Base-by-base conservation (phyloP, 37 sponge, comb jelly and placozoan species). In the Cladorhizidae sp. region DNA sequence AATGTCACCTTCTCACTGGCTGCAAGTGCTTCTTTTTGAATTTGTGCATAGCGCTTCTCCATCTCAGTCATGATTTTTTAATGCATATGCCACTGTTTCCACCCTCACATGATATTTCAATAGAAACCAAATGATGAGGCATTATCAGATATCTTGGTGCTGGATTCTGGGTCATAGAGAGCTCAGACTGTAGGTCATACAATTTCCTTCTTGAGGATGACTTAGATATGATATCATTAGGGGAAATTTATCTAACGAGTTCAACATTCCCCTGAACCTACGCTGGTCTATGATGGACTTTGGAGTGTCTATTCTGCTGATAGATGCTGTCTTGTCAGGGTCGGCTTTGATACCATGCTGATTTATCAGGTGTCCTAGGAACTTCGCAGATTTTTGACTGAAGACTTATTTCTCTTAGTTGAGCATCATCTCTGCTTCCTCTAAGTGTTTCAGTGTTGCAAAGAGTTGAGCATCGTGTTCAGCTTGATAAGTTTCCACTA, bases 11-110 rank as follows among this genome's bases (percentile, higher is more conserved):
- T 74, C 83, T 74, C 72, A 39, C 50, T 73, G 11, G 45, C 22
- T 18, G 84, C 84, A 18, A 83, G n/a, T 9, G 70, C 84, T 40
- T 83, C 84, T 40, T 83, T 83, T 39, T 83, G 76, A 63, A 83
- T 83, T 70, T 83, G 84, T 21, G 77, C 70, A 68, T 83, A 83
- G 1, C 68, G 31, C 12, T 0, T 64, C 29, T 80, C 87, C 0
- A 81, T 87, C 15, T 67, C 70, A 45, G 5, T 45, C 59, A 87
- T 65, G 37, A 77, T 68, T 32, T 81, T n/a, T 55, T 2, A 77
- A 87, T 1, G 87, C 82, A 67, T 75, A 87, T 0, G 76, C 79
- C 49, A 87, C 81, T 45, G n/a, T n/a, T n/a, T n/a, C n/a, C n/a
- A n/a, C n/a, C n/a, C n/a, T n/a, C n/a, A n/a, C n/a, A n/a, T n/a